Percentiles rank a stretch among this genome's conserved stretches.
Conservation (phyloP, 2,797 vertebrate genomes). For the Diglossa cyanea region DNA sequence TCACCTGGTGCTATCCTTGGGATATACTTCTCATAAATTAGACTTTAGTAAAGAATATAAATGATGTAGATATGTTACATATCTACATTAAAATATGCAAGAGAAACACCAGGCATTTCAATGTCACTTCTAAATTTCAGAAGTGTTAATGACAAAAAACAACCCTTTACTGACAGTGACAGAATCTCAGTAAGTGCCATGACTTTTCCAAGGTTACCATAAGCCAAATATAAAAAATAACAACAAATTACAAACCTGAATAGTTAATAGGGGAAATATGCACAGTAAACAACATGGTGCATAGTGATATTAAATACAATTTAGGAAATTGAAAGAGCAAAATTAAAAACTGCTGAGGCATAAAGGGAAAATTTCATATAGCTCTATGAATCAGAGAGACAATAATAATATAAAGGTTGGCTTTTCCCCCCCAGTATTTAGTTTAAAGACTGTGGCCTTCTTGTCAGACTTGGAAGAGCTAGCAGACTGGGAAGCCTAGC, state of each 20-base stretch:
- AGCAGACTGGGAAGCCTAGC: neutral
- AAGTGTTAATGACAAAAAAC: neutral
- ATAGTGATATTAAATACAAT: constrained; percentile 60
- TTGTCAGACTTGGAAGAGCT: neutral
- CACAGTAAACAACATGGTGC: constrained; percentile 43
- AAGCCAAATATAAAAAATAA: neutral
- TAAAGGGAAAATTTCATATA: constrained; percentile 61
- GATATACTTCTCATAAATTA: neutral
- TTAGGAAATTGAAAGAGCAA: constrained; percentile 62
- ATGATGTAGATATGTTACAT: neutral
- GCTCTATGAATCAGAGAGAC: constrained; percentile 37
- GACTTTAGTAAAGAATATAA: neutral
- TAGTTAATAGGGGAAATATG: constrained; percentile 18
- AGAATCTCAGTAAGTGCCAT: neutral
- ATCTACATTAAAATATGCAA: neutral
- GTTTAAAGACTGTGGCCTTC: neutral
- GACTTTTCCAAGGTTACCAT: neutral
- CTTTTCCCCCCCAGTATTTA: neutral
- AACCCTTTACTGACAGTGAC: neutral
- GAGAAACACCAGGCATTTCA: neutral
- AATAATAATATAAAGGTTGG: neutral
- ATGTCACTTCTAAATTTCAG: neutral
- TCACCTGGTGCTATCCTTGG: neutral
- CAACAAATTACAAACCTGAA: neutral
- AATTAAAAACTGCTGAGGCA: constrained; percentile 72